These are phyloP conservation scores for Cheilosia vulpina DNA, from an alignment of 2,888 invertebrate species.

Conservation along the genomic window DNA sequence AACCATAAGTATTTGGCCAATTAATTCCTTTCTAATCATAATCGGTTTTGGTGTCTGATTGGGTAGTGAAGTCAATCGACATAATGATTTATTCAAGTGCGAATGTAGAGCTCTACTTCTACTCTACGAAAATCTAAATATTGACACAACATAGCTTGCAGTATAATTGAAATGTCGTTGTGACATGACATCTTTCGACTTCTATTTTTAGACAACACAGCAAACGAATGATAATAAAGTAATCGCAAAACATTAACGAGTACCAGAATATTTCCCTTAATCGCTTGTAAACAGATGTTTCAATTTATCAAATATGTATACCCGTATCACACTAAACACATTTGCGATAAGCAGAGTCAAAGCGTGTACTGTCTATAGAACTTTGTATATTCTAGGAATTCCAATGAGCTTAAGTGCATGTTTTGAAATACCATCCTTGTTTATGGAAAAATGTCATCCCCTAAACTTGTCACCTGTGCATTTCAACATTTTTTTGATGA, in stretches of 20 bases:
- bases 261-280: slow-evolving; percentile 9
- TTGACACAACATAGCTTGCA: no score
- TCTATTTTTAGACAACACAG: background rate
- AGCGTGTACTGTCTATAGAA: slow-evolving; percentile 8
- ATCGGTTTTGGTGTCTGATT: no score
- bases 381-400: slow-evolving; percentile 7
- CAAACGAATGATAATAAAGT: slow-evolving; percentile 19
- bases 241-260: slow-evolving; percentile 4
- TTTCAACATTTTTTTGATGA: background rate
- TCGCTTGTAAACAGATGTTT: slow-evolving; percentile 22
- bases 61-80: no score
- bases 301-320: slow-evolving; percentile 29
- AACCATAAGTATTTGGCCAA: no score
- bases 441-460: background rate
- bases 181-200: no score
- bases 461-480: background rate
- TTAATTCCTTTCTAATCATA: no score
- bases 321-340: slow-evolving; percentile 2
- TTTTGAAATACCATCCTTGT: background rate
- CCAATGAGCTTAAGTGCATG: slow-evolving; percentile 10
- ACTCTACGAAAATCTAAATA: no score
- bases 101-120: no score
- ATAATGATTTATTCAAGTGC: no score
- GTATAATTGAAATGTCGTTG: no score
- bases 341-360: slow-evolving; percentile 18